Base-by-base conservation (phyloP, 2,888 invertebrate genomes). In the Hoplodrina ambigua region DNA sequence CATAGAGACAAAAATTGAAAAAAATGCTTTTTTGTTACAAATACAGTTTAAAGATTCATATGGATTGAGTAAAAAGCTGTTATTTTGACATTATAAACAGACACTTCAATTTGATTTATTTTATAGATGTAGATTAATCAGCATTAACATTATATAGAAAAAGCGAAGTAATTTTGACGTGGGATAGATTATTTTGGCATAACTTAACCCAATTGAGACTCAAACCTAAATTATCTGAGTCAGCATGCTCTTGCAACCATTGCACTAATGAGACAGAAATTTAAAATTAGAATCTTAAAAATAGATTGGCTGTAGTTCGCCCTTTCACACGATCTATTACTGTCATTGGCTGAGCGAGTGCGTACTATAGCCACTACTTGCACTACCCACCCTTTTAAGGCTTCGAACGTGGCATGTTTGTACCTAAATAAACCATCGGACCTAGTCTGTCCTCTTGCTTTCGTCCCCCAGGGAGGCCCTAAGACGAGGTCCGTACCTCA, bases 231-330 rank as follows among this genome's bases (percentile, higher is more conserved):
- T 3, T 41, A 13, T 41, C 2, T 41, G 41, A 41, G 11, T 41
- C 41, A 41, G 8, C 41, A 41, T 76, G 69, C 33, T 76, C 58
- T 54, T 55, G 54, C 57, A 76, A 72, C 49, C 58, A 58, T 58
- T 57, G 76, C 53, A 58, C 30, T 41, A 56, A 77, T 62, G 72
- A 15, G 17, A 41, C 52, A 55, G 44, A 68, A 52, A 60, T 59
- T 0, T 78, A 75, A 71, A 49, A 72, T 72, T 75, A 75, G 78
- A 71, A 55, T 30, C 30, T 75, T 55, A 59, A 72, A 25, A 59
- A 72, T 75, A 75, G 72, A 49, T 73, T 37, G 13, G 44, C 71
- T 37, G 78, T 58, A 62, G 58, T 50, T 55, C 78, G 78, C 74
- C 63, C 62, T 75, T 75, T 75, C 49, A 55, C 30, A 25, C 58